Evolutionary conservation across 2,113 vertebrate species (phyloP).

Genomic region (Benitochromis conjunctus): DNA sequence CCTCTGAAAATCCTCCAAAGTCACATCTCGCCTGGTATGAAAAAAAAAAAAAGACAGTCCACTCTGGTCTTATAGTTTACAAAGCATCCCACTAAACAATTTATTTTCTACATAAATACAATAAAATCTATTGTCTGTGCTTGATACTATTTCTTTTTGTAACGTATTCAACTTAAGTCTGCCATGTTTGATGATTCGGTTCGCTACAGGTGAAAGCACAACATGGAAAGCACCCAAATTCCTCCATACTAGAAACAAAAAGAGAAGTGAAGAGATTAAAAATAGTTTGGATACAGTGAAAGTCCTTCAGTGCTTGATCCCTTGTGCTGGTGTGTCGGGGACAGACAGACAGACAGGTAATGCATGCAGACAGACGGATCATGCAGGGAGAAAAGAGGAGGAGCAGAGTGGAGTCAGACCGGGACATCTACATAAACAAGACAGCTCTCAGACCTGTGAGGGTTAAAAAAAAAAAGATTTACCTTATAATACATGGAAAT

Average conservation of each 20-base stretch:
- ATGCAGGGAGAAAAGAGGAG: constrained; percentile 75
- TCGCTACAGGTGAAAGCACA: constrained; percentile 79
- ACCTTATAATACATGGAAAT: constrained; percentile 43
- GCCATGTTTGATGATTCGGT: constrained; percentile 69
- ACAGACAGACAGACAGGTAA: constrained; percentile 58
- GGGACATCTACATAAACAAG: constrained; percentile 71
- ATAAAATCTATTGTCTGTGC: constrained; percentile 79
- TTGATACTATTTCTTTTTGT: constrained; percentile 72
- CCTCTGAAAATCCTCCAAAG: constrained; percentile 34
- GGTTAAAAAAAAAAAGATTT: not conserved
- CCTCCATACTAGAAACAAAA: constrained; percentile 13
- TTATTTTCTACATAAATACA: constrained; percentile 86
- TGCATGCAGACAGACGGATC: constrained; percentile 83
- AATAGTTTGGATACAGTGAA: constrained; percentile 56
- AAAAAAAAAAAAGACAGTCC: constrained; percentile 44
- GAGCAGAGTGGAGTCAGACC: constrained; percentile 49
- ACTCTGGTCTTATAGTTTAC: constrained; percentile 59
- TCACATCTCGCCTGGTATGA: constrained; percentile 20
- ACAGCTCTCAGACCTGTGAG: constrained; percentile 17
- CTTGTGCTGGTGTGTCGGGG: constrained; percentile 65
- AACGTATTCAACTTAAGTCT: constrained; percentile 78
- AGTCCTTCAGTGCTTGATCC: constrained; percentile 70
- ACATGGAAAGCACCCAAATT: constrained; percentile 60
- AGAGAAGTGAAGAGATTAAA: constrained; percentile 3
- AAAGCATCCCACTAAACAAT: constrained; percentile 75